Base-by-base conservation (phyloP, 2,113 vertebrate genomes). In the Stigmatopora argus region DNA sequence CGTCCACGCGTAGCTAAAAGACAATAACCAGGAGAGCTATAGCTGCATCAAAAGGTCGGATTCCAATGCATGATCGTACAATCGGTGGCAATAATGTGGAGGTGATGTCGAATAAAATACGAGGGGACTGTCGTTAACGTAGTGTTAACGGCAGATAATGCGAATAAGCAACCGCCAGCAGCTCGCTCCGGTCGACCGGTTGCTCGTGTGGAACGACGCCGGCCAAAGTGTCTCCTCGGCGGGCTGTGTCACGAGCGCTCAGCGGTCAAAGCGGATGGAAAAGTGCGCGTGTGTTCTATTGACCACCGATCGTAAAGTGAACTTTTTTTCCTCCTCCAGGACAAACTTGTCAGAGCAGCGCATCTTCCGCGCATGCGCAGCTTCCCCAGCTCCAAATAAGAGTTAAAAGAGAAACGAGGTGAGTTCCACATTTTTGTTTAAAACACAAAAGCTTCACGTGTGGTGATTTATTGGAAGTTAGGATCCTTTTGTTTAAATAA, bases 401-500 rank as follows among this genome's bases (percentile, higher is more conserved):
- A 92, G 91, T 92, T 92, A 90, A 88, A 90, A 91, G 88, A 92
- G 88, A 91, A 90, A 91, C 89, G 90, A 92, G 91, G 91, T 92
- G 90, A 92, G 91, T 92, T 90, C 83, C 88, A 89, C 84, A 81
- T 81, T 90, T 90, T 89, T 74, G 66, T 62, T 45, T 7, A 61
- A 23, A 64, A 80, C 87, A 85, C 77, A 89, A 84, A 71, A 81
- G 62, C 48, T 21, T 9, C 5, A 47, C 60, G 66, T 60, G 72
- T 75, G 60, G 60, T 67, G 14, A 67, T 64, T 78, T 72, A 66
- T 78, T 71, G 63, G 9, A 15, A 89, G 83, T 49, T 79, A 73
- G 64, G 1, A 45, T 48, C 58, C 31, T 41, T 41, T 52, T 64
- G 55, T 51, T 64, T 12, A 41, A 64, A 75, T 56, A 17, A 83